These are phyloP conservation scores for Drosophila neotestacea DNA, from an alignment of 2,888 invertebrate genomes.

Conservation along the genomic window DNA sequence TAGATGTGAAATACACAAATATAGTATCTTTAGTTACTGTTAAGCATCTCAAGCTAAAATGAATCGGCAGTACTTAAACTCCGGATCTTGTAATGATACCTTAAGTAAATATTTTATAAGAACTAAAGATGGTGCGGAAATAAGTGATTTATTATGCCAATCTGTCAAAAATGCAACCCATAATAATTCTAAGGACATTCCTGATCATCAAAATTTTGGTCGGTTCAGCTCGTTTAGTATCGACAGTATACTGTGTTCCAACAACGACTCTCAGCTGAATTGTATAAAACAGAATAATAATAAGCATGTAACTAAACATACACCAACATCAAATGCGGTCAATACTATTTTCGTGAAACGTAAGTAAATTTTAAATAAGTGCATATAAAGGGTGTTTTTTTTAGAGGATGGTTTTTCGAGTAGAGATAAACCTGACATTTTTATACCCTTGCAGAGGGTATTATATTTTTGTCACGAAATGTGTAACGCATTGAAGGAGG, in stretches of 20 bases:
- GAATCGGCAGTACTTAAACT: conserved; percentile 16
- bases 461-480: too few relatives aligned
- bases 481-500: too few relatives aligned
- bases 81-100: conserved; percentile 1
- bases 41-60: conserved; percentile 30
- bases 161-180: neutral
- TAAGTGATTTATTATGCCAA: conserved; percentile 30
- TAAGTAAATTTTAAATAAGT: neutral
- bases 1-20: conserved; percentile 15
- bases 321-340: neutral
- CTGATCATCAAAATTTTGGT: neutral
- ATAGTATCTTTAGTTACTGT: conserved; percentile 23
- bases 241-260: conserved; percentile 42
- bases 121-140: neutral
- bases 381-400: too few relatives aligned
- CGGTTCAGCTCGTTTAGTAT: conserved; percentile 39
- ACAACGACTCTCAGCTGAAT: conserved; percentile 17
- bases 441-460: too few relatives aligned
- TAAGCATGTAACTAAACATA: neutral
- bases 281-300: neutral
- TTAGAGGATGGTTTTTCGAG: too few relatives aligned
- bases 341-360: neutral
- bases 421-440: too few relatives aligned
- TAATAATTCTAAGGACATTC: conserved; percentile 2
- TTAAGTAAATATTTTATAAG: neutral